Evolutionary conservation across 1,140 invertebrate species (phyloP).

Genomic region (Bradysia coprophila): DNA sequence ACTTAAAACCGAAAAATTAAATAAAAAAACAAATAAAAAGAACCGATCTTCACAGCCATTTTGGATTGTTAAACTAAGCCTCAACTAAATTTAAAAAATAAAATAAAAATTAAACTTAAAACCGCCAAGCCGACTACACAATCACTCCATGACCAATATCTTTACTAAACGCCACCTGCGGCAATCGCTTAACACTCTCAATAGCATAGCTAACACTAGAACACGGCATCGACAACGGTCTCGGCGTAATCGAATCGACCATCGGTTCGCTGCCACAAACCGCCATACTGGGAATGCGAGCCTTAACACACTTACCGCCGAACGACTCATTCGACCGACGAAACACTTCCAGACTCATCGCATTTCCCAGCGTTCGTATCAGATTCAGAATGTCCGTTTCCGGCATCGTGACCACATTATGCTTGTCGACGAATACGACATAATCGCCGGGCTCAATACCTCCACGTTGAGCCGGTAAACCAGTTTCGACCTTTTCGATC

Average conservation of each 20-base stretch:
- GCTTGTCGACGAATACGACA: slow-evolving; percentile 69
- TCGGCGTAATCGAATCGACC: slow-evolving; percentile 19
- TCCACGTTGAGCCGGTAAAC: slow-evolving; percentile 58
- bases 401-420: slow-evolving; percentile 63
- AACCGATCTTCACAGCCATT: too few species aligned
- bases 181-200: slow-evolving; percentile 38
- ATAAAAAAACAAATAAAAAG: too few species aligned
- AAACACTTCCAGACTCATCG: slow-evolving; percentile 57
- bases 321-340: slow-evolving; percentile 23
- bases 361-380: slow-evolving; percentile 34
- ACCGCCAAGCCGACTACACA: too few species aligned
- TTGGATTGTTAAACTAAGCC: too few species aligned
- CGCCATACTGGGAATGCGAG: slow-evolving; percentile 5
- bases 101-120: too few species aligned
- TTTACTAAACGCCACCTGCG: slow-evolving; percentile 64
- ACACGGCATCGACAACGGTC: slow-evolving; percentile 23
- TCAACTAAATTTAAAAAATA: too few species aligned
- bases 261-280: slow-evolving; percentile 8
- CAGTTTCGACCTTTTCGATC: slow-evolving; percentile 67
- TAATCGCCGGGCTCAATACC: slow-evolving; percentile 67
- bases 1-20: too few species aligned
- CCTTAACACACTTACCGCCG: slow-evolving; percentile 9
- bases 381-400: slow-evolving; percentile 57
- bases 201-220: slow-evolving; percentile 29
- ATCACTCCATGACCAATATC: too few species aligned